Percentiles rank a stretch among this genome's conserved stretches.
phyloP scores from a whole-genome alignment of 2,888 invertebrate species.

The Diloba caeruleocephala region DNA sequence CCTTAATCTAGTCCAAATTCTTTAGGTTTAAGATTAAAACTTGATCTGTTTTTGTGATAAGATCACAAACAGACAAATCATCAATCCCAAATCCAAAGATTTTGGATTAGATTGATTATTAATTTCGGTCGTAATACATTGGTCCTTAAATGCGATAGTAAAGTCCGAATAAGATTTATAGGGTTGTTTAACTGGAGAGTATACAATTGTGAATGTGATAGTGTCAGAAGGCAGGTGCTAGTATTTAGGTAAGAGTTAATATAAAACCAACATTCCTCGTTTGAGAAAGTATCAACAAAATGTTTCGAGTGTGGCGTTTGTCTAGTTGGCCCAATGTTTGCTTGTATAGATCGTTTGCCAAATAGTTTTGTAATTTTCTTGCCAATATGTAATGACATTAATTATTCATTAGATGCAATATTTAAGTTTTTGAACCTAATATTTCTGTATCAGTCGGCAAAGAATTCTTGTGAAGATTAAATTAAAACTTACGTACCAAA shows the following conservation, averaged over 20 bases:
- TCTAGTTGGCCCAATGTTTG: constrained; percentile 47
- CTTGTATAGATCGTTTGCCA: constrained; percentile 66
- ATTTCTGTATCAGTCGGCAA: constrained; percentile 43
- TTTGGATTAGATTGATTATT: too few species aligned
- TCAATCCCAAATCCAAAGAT: too few species aligned
- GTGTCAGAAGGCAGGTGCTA: constrained; percentile 72
- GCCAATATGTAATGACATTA: constrained; percentile 67
- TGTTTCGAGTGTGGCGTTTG: constrained; percentile 37
- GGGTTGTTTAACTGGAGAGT: constrained; percentile 24
- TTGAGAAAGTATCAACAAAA: constrained; percentile 44
- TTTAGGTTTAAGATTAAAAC: too few species aligned
- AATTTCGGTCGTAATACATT: too few species aligned
- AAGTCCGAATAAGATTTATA: constrained; percentile 11
- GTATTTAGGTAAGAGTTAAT: constrained; percentile 67
- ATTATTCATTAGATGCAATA: constrained; percentile 14
- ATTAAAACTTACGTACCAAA: background rate
- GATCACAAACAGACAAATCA: too few species aligned
- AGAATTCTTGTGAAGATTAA: background rate
- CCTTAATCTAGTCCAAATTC: too few species aligned
- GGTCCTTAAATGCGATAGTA: constrained; percentile 2
- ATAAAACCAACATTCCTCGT: constrained; percentile 71
- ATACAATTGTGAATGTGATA: constrained; percentile 66
- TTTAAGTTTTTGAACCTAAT: constrained; percentile 35
- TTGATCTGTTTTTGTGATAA: too few species aligned
- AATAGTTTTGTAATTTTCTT: constrained; percentile 68